Base-by-base conservation (phyloP, 2,113 vertebrate genomes). In the Platichthys stellatus region DNA sequence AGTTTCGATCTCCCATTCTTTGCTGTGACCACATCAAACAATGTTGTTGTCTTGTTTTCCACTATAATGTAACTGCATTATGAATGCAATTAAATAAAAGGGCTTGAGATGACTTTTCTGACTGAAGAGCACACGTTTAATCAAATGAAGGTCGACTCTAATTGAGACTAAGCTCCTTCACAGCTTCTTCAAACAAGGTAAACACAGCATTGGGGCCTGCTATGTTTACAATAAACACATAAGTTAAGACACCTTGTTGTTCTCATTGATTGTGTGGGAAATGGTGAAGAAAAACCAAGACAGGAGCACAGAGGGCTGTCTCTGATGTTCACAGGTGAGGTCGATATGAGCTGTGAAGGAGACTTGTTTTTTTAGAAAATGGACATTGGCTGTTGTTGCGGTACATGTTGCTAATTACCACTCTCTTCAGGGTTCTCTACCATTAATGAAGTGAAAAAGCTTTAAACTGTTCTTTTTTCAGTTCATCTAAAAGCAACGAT, bases 231-330 rank as follows among this genome's bases (percentile, higher is more conserved):
- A 69, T 68, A 70, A 72, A 72, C 63, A 77, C 58, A 83, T 81
- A 68, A 76, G 47, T 26, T 40, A 74, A 61, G 62, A 72, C 59
- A 64, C 14, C 12, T 47, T 1, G 12, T 54, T 70, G 43, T 62
- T 78, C 47, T 5, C 61, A 81, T 61, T 82, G 81, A 86, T 78
- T 72, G 17, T 57, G 6, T 57, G 24, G 57, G 60, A 80, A 84
- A 65, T 0, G 0, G 5, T 47, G 35, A 63, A 63, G 63, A 78
- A 64, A 69, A 84, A 65, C 31, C 47, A 21, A 57, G 70, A 57
- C 60, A 51, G 21, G 5, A 63, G 17, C 73, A 65, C 15, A 35
- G 31, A 38, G 26, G 53, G 54, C 31, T 72, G 51, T 77, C 59
- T 71, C 72, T 80, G 59, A 69, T 81, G 66, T 67, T 86, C 73